These are phyloP conservation scores for Antheraea mylitta DNA, from an alignment of 1,140 invertebrate species.

Conservation along the genomic window DNA sequence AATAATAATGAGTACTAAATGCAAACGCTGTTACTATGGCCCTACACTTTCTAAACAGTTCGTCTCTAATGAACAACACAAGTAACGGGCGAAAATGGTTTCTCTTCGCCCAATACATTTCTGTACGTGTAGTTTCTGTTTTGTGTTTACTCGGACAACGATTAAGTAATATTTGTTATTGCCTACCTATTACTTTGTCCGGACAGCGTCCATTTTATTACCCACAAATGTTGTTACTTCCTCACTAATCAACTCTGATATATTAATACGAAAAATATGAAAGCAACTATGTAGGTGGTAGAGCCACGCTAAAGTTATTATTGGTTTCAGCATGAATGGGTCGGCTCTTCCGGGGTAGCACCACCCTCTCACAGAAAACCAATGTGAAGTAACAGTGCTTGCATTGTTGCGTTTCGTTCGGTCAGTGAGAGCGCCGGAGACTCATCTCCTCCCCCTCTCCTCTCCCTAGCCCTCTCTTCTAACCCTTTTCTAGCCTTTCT, in stretches of 20 bases:
- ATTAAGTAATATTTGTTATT: not conserved
- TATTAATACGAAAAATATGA: no score
- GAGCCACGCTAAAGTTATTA: no score
- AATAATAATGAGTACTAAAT: not conserved
- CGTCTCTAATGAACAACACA: not conserved
- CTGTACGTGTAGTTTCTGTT: not conserved
- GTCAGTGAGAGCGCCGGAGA: no score
- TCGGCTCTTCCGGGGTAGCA: no score
- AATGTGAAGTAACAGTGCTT: no score
- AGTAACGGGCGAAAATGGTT: not conserved
- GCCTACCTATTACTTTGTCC: not conserved
- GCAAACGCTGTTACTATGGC: not conserved
- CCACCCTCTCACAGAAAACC: no score
- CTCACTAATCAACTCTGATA: not conserved
- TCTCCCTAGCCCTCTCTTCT: no score
- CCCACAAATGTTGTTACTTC: not conserved
- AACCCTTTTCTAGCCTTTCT: no score
- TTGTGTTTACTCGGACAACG: not conserved
- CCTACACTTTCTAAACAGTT: not conserved
- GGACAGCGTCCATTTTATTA: not conserved
- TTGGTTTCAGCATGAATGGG: no score
- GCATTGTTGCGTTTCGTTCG: no score
- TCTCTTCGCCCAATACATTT: conserved; percentile 1
- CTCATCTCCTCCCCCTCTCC: no score
- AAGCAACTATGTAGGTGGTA: no score